Evolutionary conservation across 2,888 invertebrate species (phyloP).

Genomic region (Aplocera efformata): DNA sequence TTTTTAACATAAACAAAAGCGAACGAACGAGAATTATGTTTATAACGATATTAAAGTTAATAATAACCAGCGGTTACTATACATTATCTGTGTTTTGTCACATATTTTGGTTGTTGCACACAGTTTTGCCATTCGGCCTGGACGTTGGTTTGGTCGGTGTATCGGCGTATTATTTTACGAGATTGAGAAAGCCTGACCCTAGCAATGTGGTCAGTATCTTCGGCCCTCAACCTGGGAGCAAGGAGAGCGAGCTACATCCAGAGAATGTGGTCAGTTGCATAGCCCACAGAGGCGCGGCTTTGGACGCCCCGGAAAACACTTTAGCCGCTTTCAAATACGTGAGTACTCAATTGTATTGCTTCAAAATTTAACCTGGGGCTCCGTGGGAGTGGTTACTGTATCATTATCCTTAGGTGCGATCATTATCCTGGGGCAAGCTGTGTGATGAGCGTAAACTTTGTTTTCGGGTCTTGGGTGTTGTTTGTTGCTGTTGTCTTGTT

Average conservation of each 20-base stretch:
- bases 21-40: conserved; percentile 65
- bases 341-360: conserved; percentile 40
- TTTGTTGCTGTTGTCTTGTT: too few relatives aligned
- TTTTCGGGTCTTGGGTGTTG: too few relatives aligned
- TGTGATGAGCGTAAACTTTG: too few relatives aligned
- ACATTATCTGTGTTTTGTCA: conserved; percentile 43
- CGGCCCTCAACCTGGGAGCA: conserved; percentile 72
- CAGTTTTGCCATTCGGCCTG: conserved; percentile 65
- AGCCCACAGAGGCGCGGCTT: conserved; percentile 87
- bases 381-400: too few relatives aligned
- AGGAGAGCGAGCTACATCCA: conserved; percentile 61
- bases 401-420: too few relatives aligned
- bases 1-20: conserved; percentile 38
- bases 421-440: too few relatives aligned
- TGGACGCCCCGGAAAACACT: conserved; percentile 91
- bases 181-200: conserved; percentile 60
- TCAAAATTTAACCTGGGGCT: too few relatives aligned
- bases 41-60: conserved; percentile 43
- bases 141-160: conserved; percentile 60
- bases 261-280: conserved; percentile 80
- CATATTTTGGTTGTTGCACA: conserved; percentile 50
- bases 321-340: conserved; percentile 86
- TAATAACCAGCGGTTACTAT: conserved; percentile 48
- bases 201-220: conserved; percentile 68
- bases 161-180: conserved; percentile 59